Evolutionary conservation across 2,113 vertebrate genomes (phyloP), one percentile per base, ranked within the genome.

Genomic region (Onychostruthus taczanowskii): DNA sequence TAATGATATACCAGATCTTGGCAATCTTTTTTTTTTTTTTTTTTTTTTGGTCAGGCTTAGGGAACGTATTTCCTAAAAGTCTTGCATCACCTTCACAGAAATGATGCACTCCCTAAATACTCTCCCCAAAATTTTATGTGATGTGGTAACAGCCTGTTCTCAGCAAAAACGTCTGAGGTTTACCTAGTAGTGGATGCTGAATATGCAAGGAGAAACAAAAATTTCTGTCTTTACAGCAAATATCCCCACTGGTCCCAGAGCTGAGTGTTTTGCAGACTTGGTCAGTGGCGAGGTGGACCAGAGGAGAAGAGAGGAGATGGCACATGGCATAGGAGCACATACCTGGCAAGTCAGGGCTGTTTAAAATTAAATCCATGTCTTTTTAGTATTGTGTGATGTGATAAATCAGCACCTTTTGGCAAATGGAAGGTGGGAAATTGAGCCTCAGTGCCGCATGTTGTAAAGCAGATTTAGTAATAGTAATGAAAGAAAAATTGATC

Each of bases 401-500:
- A 22, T 62, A 66, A 77, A 49, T 58, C n/a, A 77, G 10, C 18
- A 28, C 5, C 2, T 52, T 27, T 79, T 86, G 70, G 43, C 35
- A 74, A 70, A 73, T 8, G 28, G 55, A 67, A 13, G 6, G 31
- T 87, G 47, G 37, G 18, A 93, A 67, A 67, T 11, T 62, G 47
- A 88, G 61, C 41, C 39, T 81, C 52, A 33, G 59, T 1, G 1
- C 68, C 78, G 44, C 52, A 12, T 52, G n/a, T 69, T 5, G 4
- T 92, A 92, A 88, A 78, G 62, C n/a, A 88, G 72, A 77, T 86
- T 90, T 84, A 94, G 53, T 64, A 88, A 86, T 56, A 89, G 87
- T 35, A 78, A 63, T 84, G 89, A 86, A 88, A 90, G 70, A 94
- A 95, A 84, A 95, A 95, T 70, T 72, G 67, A 80, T 76, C 59